Evolutionary conservation across 1,140 invertebrate species (phyloP).

Genomic region (Drosophila ercepeae): DNA sequence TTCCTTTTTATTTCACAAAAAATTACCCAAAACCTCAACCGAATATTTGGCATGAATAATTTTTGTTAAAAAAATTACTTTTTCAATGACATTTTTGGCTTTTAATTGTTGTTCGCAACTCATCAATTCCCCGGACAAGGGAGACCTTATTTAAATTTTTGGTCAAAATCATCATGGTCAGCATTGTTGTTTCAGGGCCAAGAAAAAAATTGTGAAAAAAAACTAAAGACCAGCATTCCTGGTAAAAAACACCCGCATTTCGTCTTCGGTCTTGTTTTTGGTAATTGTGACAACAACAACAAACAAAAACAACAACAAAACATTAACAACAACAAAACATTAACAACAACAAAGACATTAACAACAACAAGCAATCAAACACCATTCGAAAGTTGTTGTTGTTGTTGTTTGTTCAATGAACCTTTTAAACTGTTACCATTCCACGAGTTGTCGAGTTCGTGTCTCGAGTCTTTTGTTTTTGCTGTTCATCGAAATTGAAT

Average conservation of each 20-base stretch:
- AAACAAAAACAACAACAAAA: slow-evolving; percentile 2
- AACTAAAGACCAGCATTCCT: background rate
- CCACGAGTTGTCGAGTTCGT: slow-evolving; percentile 30
- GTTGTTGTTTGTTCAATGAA: slow-evolving; percentile 39
- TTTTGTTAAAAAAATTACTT: background rate
- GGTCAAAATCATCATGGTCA: slow-evolving; percentile 26
- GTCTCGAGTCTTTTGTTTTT: slow-evolving; percentile 43
- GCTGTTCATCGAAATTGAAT: slow-evolving; percentile 27
- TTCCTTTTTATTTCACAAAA: too few species aligned
- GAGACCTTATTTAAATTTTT: slow-evolving; percentile 24
- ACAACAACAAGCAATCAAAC: slow-evolving; percentile 18
- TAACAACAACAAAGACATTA: slow-evolving; percentile 10
- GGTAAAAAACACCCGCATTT: slow-evolving; percentile 29
- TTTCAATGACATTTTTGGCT: background rate
- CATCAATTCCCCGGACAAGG: slow-evolving; percentile 11
- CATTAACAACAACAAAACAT: slow-evolving; percentile 1
- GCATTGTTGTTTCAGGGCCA: slow-evolving; percentile 37
- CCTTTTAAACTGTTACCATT: slow-evolving; percentile 48
- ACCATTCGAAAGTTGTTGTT: slow-evolving; percentile 47
- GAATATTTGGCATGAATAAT: too few species aligned
- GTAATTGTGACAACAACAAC: slow-evolving; percentile 29
- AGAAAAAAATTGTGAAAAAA: slow-evolving; percentile 4
- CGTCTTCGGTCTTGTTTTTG: slow-evolving; percentile 37
- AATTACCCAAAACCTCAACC: too few species aligned
- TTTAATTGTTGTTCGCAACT: slow-evolving; percentile 35